phyloP scores from a whole-genome alignment of 2,797 vertebrate genomes.

The Lacerta agilis region DNA sequence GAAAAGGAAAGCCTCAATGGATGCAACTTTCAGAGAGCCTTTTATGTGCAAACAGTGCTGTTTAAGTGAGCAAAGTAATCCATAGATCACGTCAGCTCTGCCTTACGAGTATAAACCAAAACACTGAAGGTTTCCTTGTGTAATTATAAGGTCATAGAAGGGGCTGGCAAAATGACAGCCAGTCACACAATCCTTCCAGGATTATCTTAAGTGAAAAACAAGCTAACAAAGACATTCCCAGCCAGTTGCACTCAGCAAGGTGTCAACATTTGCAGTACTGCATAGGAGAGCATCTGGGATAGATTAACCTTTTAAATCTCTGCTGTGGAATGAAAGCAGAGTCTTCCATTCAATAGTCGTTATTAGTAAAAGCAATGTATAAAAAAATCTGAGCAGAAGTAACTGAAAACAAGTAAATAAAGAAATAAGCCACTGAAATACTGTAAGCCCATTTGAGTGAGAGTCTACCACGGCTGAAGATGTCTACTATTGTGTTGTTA shows the following conservation, averaged over 20 bases:
- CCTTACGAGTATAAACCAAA: neutral
- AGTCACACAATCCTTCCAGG: neutral
- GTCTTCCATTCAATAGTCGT: neutral
- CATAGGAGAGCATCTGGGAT: neutral
- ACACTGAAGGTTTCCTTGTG: slow-evolving; percentile 15
- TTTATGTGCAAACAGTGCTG: slow-evolving; percentile 8
- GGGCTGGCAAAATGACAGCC: slow-evolving; percentile 1
- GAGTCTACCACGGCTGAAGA: neutral
- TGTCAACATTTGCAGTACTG: slow-evolving; percentile 6
- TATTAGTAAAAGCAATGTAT: neutral
- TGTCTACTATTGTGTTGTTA: neutral
- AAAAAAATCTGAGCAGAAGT: neutral
- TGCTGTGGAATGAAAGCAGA: neutral
- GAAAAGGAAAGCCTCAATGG: neutral
- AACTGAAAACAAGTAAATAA: neutral
- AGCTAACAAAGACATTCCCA: slow-evolving; percentile 19
- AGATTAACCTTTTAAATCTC: slow-evolving; percentile 30
- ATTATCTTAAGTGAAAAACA: slow-evolving; percentile 34
- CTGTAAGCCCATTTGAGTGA: neutral
- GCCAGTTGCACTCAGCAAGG: neutral
- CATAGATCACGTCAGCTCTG: slow-evolving; percentile 2
- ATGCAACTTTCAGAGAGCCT: neutral
- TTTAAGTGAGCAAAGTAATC: neutral
- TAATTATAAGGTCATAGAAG: slow-evolving; percentile 25
- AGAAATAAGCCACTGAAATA: neutral